Conservation (phyloP, 2,888 invertebrate species). For the Drosophila cracens region DNA sequence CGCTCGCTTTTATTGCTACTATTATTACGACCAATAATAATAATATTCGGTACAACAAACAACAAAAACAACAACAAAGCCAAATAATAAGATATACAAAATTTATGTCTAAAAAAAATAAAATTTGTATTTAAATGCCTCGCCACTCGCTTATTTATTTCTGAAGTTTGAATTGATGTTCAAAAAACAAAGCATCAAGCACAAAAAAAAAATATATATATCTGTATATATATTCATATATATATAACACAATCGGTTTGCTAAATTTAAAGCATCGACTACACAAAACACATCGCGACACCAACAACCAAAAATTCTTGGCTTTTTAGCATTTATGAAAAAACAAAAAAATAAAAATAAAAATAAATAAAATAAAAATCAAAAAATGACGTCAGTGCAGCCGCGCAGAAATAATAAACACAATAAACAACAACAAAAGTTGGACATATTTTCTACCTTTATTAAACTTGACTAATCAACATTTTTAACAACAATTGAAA, state of each 20-base stretch:
- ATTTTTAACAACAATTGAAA: conserved; percentile 4
- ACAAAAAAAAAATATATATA: background rate
- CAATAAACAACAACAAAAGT: conserved; percentile 19
- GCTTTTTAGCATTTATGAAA: conserved; percentile 61
- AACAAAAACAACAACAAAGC: background rate
- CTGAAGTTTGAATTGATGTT: conserved; percentile 49
- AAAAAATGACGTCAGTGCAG: conserved; percentile 75
- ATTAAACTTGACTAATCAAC: conserved; percentile 17
- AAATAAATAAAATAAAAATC: background rate
- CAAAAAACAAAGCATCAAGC: conserved; percentile 42
- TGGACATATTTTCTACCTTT: conserved; percentile 35
- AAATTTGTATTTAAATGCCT: conserved; percentile 12
- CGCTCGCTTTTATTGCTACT: conserved; percentile 63
- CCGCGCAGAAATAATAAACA: conserved; percentile 15
- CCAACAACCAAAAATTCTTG: conserved; percentile 37
- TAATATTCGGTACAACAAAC: conserved; percentile 10
- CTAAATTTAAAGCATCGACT: conserved; percentile 55
- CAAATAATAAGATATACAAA: conserved; percentile 4
- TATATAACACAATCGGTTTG: conserved; percentile 44
- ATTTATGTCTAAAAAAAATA: background rate
- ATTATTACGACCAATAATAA: conserved; percentile 31
- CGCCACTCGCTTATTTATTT: conserved; percentile 20
- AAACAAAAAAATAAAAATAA: background rate
- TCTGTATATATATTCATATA: conserved; percentile 3
- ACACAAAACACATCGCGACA: conserved; percentile 25